Evolutionary conservation across 2,797 vertebrate species (phyloP), one percentile per base, ranked within the genome.

Genomic region (Melanotaenia maccullochi): DNA sequence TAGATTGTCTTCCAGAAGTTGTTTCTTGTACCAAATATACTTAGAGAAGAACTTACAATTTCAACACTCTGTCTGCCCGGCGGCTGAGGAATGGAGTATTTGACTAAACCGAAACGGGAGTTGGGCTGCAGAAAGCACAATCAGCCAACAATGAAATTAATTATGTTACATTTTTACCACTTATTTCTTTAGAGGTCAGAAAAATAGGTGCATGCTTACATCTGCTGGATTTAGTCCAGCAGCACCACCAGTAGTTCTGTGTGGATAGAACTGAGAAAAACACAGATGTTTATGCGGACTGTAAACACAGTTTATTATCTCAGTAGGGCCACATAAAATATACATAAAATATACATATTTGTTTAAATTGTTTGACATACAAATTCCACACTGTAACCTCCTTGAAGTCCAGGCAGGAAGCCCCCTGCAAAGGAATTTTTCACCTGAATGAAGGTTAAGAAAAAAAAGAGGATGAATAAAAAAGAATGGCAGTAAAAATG

Each of bases 1-100:
- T 40, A 30, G 32, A 42, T 24, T 2, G 54, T 33, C 2, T 42
- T 33, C 6, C 33, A 78, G 6, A 9, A 30, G 12, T 42, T 25
- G 0, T 9, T 58, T 66, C 30, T 38, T 65, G 6, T n/a, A 51
- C 1, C 12, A 69, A 69, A 69, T 38, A 32, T 38, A 2, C 0
- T 58, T 35, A 11, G 9, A 52, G 0, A 14, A 57, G 25, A 4
- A 93, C 93, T 88, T 86, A 95, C 94, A n/a, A 95, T 81, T 93
- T 95, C 94, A 57, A 95, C 85, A 55, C 94, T 95, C 77, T 94
- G 92, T 84, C 91, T 90, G 60, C 95, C 94, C 1, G 94, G 92
- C 65, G 91, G 90, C 84, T 95, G 93, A 76, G 94, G 95, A 33
- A 95, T 83, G 65, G 94, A 95, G 75, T 92, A 93, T 75, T 95